phyloP scores from a whole-genome alignment of 2,888 invertebrate genomes.

The Philereme transversata region DNA sequence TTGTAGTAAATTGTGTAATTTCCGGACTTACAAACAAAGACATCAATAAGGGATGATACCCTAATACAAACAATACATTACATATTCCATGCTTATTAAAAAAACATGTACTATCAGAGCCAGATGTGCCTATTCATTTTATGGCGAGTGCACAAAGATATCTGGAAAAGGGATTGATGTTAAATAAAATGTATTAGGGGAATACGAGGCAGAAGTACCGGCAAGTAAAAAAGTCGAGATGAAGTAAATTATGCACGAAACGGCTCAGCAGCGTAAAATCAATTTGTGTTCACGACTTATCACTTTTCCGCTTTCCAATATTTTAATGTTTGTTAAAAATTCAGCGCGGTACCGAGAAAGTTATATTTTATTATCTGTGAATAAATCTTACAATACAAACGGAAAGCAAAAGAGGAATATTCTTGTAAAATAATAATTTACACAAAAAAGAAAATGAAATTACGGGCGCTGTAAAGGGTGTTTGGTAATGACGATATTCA shows the following conservation, averaged over 20 bases:
- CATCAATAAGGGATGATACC: too few relatives aligned
- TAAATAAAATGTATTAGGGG: constrained; percentile 33
- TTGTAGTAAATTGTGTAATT: too few relatives aligned
- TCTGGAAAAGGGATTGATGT: constrained; percentile 33
- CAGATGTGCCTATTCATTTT: constrained; percentile 26
- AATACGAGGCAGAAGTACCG: constrained; percentile 28
- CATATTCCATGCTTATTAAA: constrained; percentile 5
- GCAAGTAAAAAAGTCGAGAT: constrained; percentile 33
- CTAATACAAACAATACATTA: too few relatives aligned
- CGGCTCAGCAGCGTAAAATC: constrained; percentile 35
- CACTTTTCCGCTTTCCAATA: constrained; percentile 23
- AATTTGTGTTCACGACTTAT: constrained; percentile 35
- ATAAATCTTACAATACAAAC: background rate
- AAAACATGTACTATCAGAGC: constrained; percentile 12
- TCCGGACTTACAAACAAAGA: too few relatives aligned
- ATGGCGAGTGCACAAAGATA: constrained; percentile 14
- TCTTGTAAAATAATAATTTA: constrained; percentile 12
- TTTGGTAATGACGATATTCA: too few relatives aligned
- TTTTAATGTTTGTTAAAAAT: constrained; percentile 10
- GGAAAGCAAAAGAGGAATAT: constrained; percentile 16
- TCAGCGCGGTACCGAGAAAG: background rate
- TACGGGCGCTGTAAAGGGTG: constrained; percentile 9
- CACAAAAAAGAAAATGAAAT: constrained; percentile 23
- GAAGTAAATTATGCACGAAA: constrained; percentile 40
- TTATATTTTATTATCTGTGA: background rate